Evolutionary conservation across 2,797 vertebrate genomes (phyloP).

Genomic region (Erethizon dorsatum): DNA sequence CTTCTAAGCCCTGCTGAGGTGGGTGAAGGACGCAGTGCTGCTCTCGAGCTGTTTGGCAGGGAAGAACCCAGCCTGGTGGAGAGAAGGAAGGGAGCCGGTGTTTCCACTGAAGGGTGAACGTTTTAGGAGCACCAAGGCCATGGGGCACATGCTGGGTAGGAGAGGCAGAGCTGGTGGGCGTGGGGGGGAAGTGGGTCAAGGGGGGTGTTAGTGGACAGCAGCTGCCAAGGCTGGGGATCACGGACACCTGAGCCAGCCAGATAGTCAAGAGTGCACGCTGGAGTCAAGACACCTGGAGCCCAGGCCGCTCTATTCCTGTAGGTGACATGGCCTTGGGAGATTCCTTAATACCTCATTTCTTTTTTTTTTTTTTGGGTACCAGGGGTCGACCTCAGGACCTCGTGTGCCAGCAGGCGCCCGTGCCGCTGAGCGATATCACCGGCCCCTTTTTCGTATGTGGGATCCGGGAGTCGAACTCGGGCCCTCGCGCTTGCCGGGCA

Average conservation of each 20-base stretch:
- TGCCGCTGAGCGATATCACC: too few species aligned
- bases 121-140: rapidly evolving
- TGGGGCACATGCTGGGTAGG: rapidly evolving
- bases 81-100: neutral
- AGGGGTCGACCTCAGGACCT: too few species aligned
- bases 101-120: neutral
- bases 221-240: neutral
- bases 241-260: neutral
- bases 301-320: rapidly evolving
- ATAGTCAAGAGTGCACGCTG: too few species aligned
- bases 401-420: too few species aligned
- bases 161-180: neutral
- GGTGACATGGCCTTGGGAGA: neutral
- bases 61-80: rapidly evolving
- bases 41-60: rapidly evolving
- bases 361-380: too few species aligned
- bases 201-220: neutral
- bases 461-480: too few species aligned
- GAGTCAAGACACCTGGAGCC: neutral
- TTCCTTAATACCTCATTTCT: too few species aligned
- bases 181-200: rapidly evolving
- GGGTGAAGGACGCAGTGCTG: rapidly evolving
- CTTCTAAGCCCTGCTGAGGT: neutral
- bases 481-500: too few species aligned
- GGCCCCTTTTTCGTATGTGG: too few species aligned